Evolutionary conservation across 2,113 vertebrate species (phyloP), one percentile per base, ranked within the genome.

Genomic region (Oreotragus oreotragus): DNA sequence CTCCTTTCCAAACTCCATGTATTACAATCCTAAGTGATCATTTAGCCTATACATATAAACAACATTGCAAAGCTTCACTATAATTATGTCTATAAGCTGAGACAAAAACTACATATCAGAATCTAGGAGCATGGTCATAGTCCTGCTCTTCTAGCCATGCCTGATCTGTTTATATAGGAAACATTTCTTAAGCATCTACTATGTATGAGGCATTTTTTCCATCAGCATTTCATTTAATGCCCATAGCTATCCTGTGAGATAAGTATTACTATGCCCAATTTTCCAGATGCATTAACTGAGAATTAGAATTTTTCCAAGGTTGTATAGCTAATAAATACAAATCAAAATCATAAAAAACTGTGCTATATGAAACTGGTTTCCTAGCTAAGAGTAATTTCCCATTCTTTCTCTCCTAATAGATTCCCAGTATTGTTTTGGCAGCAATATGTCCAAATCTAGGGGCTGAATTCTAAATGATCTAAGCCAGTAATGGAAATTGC

Each of bases 261-360:
- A 97, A 21, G 11, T 79, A 58, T 81, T 84, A 91, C 55, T 92
- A 89, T 90, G 33, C 64, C 19, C 45, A 90, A 17, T 79, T 83
- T 90, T 84, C 19, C 21, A 96, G 64, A 55, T 96, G 27, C 28
- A 87, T 84, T 90, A 84, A 84, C 64, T 77, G 30, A 93, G 30
- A 96, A 84, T 79, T 92, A 88, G 51, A 85, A 85, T 81, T 91
- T 96, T 21, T 88, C 33, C 73, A 97, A 81, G 27, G 23, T 89
- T 92, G 7, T 53, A 73, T 36, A 64, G 47, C 45, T 86, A 95
- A 91, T 79, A 91, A 96, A 88, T 64, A 81, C 33, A 89, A 45
- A 80, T 73, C 12, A 85, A 79, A 95, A 76, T 89, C 45, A 91
- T 55, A 70, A 80, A 36, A 36, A 33, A 77, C 30, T 53, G 17